These are phyloP conservation scores for Myotis brandtii DNA, from an alignment of 2,113 vertebrate genomes.

Conservation along the genomic window DNA sequence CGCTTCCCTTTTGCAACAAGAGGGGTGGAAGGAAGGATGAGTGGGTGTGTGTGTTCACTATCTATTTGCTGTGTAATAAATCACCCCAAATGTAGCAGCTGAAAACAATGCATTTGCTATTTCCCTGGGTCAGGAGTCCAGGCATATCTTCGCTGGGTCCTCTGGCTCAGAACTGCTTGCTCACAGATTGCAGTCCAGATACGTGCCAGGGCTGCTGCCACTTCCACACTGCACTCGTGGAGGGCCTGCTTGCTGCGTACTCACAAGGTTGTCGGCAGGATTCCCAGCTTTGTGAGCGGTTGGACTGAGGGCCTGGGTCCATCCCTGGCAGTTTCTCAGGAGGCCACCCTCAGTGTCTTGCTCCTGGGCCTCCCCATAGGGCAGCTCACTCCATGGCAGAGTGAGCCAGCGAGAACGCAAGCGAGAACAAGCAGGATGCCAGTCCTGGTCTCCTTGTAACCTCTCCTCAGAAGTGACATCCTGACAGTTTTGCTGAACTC, in stretches of 20 bases:
- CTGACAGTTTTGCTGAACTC: not conserved
- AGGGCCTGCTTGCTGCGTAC: not conserved
- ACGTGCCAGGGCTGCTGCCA: not conserved
- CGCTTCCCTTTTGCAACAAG: not conserved
- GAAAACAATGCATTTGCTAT: not conserved
- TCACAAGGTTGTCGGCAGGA: not conserved
- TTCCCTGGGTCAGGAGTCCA: conserved; percentile 29
- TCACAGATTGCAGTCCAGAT: conserved; percentile 33
- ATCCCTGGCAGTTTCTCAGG: not conserved
- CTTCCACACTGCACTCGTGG: not conserved
- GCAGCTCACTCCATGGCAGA: not conserved
- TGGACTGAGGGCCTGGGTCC: not conserved
- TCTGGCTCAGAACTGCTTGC: not conserved
- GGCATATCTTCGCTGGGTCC: not conserved
- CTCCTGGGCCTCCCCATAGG: not conserved
- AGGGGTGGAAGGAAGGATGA: not conserved
- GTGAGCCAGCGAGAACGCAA: not conserved
- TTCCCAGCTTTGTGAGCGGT: not conserved
- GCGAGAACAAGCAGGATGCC: not conserved
- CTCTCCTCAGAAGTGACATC: not conserved
- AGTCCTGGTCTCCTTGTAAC: not conserved
- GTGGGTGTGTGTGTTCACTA: not conserved
- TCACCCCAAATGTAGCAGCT: not conserved
- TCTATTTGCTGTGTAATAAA: not conserved
- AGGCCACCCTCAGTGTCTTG: not conserved